Evolutionary conservation across 2,113 vertebrate species (phyloP).

Genomic region (Sisor rabdophorus): DNA sequence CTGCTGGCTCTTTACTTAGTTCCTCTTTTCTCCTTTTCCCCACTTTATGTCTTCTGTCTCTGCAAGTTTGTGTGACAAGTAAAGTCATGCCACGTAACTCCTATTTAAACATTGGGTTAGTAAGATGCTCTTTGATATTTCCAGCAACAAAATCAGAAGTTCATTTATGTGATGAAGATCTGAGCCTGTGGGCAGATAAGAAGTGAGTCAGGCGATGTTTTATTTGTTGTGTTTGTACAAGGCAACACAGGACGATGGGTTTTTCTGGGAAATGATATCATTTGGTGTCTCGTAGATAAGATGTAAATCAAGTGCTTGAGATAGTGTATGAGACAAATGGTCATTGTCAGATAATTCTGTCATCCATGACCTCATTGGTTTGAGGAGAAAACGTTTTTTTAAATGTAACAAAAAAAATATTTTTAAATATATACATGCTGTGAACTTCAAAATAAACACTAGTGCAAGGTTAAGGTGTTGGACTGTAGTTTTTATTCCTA

Average conservation of each 20-base stretch:
- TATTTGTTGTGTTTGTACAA: constrained; percentile 34
- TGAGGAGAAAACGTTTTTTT: background rate
- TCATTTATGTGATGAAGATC: constrained; percentile 15
- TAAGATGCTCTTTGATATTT: constrained; percentile 17
- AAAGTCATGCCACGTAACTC: background rate
- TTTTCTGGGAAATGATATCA: constrained; percentile 18
- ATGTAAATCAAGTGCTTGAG: background rate
- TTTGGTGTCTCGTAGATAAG: constrained; percentile 18
- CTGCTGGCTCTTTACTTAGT: background rate
- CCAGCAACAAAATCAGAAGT: background rate
- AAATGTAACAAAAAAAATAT: background rate
- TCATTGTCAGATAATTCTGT: background rate
- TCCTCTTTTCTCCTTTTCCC: constrained; percentile 1
- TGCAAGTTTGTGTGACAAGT: background rate
- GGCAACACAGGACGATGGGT: constrained; percentile 16
- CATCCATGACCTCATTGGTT: background rate
- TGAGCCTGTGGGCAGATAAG: constrained; percentile 16
- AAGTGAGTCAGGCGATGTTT: constrained; percentile 23
- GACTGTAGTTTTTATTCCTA: too few relatives aligned
- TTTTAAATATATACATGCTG: too few relatives aligned
- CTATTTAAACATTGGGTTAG: background rate
- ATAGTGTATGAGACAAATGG: background rate
- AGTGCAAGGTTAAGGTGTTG: too few relatives aligned
- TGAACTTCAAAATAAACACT: too few relatives aligned
- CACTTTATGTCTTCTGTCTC: background rate